phyloP scores from a whole-genome alignment of 2,113 vertebrate species.

The Fukomys damarensis region DNA sequence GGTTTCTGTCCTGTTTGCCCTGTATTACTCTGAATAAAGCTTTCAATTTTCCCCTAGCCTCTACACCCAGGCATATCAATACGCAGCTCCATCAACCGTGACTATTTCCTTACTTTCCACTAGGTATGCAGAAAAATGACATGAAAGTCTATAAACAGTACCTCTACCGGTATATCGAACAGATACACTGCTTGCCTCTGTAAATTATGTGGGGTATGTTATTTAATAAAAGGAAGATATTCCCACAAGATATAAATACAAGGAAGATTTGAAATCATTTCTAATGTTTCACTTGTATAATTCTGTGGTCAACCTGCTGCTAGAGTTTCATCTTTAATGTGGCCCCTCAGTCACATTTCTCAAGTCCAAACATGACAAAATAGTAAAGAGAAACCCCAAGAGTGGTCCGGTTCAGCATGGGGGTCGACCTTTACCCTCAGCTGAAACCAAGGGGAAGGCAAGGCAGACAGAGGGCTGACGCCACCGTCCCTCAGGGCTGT shows the following conservation, averaged over 20 bases:
- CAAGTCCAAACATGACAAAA: not conserved
- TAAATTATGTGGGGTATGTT: not conserved
- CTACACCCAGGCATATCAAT: not conserved
- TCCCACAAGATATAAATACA: not conserved
- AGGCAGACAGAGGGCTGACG: not conserved
- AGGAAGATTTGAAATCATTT: not conserved
- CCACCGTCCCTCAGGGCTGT: not conserved
- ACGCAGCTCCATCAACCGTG: not conserved
- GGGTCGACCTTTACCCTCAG: not conserved
- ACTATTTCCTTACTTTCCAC: not conserved
- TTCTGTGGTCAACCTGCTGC: not conserved
- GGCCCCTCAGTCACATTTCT: not conserved
- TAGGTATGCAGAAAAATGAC: not conserved
- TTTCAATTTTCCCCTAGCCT: not conserved
- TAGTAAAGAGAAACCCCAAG: not conserved
- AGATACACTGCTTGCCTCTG: not conserved
- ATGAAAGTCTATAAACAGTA: not conserved
- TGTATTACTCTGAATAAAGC: constrained; percentile 5
- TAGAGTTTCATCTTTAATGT: not conserved
- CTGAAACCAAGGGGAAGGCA: constrained; percentile 23
- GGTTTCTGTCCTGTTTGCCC: not conserved
- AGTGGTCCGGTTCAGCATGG: not conserved
- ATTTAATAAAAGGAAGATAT: not conserved
- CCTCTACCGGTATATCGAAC: not conserved
- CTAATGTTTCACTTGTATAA: not conserved